phyloP scores from a whole-genome alignment of 53 echinoderm and acorn worm genomes.

The Holothuria scabra region DNA sequence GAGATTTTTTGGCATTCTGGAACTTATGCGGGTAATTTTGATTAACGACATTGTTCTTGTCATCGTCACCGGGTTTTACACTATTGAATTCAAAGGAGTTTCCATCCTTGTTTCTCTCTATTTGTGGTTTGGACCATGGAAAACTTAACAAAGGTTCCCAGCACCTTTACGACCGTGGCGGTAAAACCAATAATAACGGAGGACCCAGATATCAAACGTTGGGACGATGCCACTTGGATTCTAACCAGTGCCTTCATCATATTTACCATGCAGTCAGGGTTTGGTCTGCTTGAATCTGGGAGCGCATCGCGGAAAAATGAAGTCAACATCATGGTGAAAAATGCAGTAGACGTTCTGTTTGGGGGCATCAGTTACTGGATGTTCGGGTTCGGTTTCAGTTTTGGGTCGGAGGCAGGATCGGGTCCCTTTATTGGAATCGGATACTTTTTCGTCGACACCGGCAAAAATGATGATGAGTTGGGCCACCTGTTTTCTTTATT shows the following conservation, averaged over 20 bases:
- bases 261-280: constrained; percentile 98
- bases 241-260: constrained; percentile 93
- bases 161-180: too few relatives aligned
- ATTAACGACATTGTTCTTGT: too few relatives aligned
- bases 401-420: constrained; percentile 66
- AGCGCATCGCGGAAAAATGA: constrained; percentile 91
- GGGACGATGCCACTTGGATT: constrained; percentile 96
- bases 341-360: constrained; percentile 89
- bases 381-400: constrained; percentile 88
- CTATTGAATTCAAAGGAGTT: too few relatives aligned
- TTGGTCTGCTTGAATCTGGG: constrained; percentile 92
- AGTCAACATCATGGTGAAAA: constrained; percentile 99
- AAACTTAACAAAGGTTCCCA: too few relatives aligned
- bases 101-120: too few relatives aligned
- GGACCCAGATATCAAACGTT: constrained; percentile 19
- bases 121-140: too few relatives aligned
- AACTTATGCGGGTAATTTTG: too few relatives aligned
- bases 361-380: constrained; percentile 94
- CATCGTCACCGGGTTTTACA: too few relatives aligned
- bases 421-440: constrained; percentile 81
- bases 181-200: neutral
- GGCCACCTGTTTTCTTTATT: constrained; percentile 80
- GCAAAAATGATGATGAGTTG: constrained; percentile 48
- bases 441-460: constrained; percentile 78
- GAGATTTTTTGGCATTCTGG: too few relatives aligned